Evolutionary conservation across 2,113 vertebrate species (phyloP), one percentile per base, ranked within the genome.

Genomic region (Oxyruncus cristatus): DNA sequence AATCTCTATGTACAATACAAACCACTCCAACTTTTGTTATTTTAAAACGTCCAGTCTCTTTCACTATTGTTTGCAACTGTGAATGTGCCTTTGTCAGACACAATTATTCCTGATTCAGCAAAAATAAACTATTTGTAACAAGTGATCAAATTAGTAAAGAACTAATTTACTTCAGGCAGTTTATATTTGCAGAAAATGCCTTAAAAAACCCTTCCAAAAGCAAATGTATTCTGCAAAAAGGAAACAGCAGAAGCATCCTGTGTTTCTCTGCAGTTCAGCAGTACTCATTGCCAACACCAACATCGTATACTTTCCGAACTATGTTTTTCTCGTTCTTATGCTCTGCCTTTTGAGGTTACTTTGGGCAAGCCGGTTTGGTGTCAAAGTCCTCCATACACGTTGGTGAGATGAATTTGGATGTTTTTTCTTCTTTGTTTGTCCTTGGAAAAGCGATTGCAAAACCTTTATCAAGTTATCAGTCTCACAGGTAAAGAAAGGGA

Each of bases 201-300:
- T 95, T 91, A 80, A 93, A 94, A 98, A 97, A 85, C 3, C 3
- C 71, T 97, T 97, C 85, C 92, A 97, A 98, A 97, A 96, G 66
- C 90, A 95, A 84, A 97, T 89, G 92, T 92, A 92, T 97, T 98
- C 91, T 93, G 74, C 26, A 89, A 90, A 97, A 97, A 95, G 97
- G 97, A 98, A 98, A 95, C 88, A 97, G 95, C 94, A 97, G 96
- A 97, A 97, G 94, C 95, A 97, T 97, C 97, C 98, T 97, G 97
- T 95, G 91, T 98, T 98, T 98, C 97, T 97, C 94, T 94, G 85
- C 95, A 93, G n/a, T 97, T 98, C 98, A 98, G 97, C 98, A 97
- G 56, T 66, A 89, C 91, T 95, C 82, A 41, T 23, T 96, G 98
- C 98, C 98, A 98, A 98, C 84, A 98, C 81, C 95, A 98, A 98